These are phyloP conservation scores for Oreochromis grahami DNA, from an alignment of 2,797 vertebrate species.

Conservation along the genomic window DNA sequence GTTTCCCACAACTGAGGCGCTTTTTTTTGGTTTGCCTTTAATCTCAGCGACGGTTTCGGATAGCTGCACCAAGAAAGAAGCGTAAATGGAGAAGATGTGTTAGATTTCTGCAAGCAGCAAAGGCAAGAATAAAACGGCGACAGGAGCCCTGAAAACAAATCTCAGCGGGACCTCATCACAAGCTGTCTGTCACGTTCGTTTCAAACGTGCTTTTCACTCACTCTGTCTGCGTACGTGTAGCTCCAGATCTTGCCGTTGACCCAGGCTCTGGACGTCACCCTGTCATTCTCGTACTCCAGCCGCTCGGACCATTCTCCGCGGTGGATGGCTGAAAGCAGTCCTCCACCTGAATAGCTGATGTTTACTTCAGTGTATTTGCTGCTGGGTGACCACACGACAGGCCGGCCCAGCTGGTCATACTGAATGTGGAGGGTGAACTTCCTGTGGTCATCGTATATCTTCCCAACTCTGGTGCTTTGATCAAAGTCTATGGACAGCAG, in stretches of 20 bases:
- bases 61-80: background rate
- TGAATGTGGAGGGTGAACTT: slow-evolving; percentile 98
- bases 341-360: slow-evolving; percentile 88
- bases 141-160: slow-evolving; percentile 1
- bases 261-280: slow-evolving; percentile 92
- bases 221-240: slow-evolving; percentile 96
- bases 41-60: slow-evolving; percentile 25
- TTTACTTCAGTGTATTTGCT: slow-evolving; percentile 97
- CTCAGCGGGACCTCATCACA: background rate
- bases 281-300: slow-evolving; percentile 93
- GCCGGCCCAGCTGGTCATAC: slow-evolving; percentile 89
- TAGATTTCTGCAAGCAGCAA: background rate
- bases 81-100: background rate
- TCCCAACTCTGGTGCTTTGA: slow-evolving; percentile 89
- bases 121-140: background rate
- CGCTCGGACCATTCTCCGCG: slow-evolving; percentile 96
- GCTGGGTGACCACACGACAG: slow-evolving; percentile 91
- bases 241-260: slow-evolving; percentile 99
- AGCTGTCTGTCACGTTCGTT: background rate
- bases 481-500: slow-evolving; percentile 97
- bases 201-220: slow-evolving; percentile 45
- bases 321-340: slow-evolving; percentile 89
- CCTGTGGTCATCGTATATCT: slow-evolving; percentile 98
- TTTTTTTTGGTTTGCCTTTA: background rate
- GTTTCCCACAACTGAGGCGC: background rate